phyloP scores from a whole-genome alignment of 2,888 invertebrate species.

The Rotaria macrura region DNA sequence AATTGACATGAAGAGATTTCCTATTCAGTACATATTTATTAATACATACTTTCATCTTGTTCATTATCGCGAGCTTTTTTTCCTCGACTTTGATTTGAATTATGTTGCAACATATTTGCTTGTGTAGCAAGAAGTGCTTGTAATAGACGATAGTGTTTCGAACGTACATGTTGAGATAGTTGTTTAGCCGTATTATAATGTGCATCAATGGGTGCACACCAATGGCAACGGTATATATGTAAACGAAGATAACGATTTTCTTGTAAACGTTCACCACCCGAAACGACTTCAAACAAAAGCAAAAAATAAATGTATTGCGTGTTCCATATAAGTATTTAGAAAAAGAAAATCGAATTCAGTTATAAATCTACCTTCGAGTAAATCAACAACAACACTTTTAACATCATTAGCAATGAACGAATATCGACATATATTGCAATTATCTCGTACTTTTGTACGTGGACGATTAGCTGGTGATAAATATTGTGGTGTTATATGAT shows the following conservation, averaged over 20 bases:
- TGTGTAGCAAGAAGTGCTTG: neutral
- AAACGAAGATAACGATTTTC: neutral
- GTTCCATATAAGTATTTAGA: neutral
- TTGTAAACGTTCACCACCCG: neutral
- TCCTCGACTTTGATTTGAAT: neutral
- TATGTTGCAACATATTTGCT: neutral
- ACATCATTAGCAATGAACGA: neutral
- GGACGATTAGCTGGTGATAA: neutral
- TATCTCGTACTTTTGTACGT: slow-evolving; percentile 1
- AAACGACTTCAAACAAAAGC: neutral
- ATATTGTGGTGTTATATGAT: slow-evolving; percentile 14
- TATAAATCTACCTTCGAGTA: neutral
- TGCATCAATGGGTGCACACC: neutral
- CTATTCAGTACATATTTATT: neutral
- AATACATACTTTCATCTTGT: slow-evolving; percentile 15
- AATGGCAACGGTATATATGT: neutral
- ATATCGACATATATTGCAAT: neutral
- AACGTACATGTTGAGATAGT: neutral
- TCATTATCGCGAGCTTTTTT: neutral
- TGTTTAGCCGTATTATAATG: slow-evolving; percentile 17
- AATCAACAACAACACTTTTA: neutral
- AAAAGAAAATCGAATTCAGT: neutral
- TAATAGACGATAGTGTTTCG: slow-evolving; percentile 4
- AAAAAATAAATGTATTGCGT: too few relatives aligned
- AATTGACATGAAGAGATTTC: neutral